Evolutionary conservation across 2,888 invertebrate species (phyloP), one percentile per base, ranked within the genome.

Genomic region (Epinotia bilunana): DNA sequence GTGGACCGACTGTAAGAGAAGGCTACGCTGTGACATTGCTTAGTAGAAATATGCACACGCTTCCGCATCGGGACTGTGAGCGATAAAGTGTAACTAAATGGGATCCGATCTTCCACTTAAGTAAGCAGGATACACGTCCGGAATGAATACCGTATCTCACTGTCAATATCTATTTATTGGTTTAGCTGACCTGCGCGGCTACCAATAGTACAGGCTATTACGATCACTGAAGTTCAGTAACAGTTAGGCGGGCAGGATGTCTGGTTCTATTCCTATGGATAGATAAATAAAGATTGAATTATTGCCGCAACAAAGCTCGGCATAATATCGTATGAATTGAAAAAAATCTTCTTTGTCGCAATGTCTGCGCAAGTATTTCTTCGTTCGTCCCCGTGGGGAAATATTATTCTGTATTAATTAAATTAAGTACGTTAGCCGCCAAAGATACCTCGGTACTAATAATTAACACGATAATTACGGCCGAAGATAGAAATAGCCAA

Each of bases 1-100:
- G 96, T 65, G 97, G 96, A 20, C 98, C 98, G 87, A 97, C 97
- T 97, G 94, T 72, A 93, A 83, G 60, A 72, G 82, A 77, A 74
- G 72, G 65, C 73, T 62, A 11, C 20, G 55, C 76, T 73, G 61
- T 78, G 77, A 43, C 88, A 80, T 74, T 77, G 53, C 4, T 76
- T 77, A 80, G 33, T 33, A 20, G 18, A 16, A 58, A 60, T 13
- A 49, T 39, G 39, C 65, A 33, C 13, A 23, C 20, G 43, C 43
- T 58, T 70, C 60, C 60, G 28, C 69, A 60, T 58, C 28, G 58
- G 20, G 46, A 46, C 46, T 43, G 60, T 70, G 60, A 70, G 60
- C 63, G 28, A 46, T 64, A 63, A 71, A 62, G n/a, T 57, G 71
- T 72, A 58, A 72, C 58, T 61, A 49, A 72, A n/a, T 49, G 49